Conservation (phyloP, 2,797 vertebrate species). For the Lithobates pipiens region DNA sequence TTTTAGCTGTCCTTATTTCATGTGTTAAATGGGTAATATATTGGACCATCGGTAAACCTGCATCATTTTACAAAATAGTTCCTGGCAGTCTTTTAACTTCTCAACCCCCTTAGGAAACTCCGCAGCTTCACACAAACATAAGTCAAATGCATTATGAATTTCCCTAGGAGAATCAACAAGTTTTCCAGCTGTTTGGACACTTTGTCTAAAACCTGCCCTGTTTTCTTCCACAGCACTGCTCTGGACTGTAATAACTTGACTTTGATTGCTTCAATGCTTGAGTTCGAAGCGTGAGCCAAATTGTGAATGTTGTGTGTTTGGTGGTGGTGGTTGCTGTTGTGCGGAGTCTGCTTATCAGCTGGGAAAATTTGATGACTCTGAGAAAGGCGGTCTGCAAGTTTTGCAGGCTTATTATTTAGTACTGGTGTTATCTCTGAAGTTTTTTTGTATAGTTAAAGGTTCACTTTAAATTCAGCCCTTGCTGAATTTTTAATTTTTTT, state of each 20-base stretch:
- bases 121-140: conserved; percentile 79
- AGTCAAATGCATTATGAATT: conserved; percentile 82
- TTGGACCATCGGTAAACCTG: conserved; percentile 75
- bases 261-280: conserved; percentile 77
- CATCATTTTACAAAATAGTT: conserved; percentile 80
- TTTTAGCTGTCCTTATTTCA: conserved; percentile 57
- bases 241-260: conserved; percentile 75
- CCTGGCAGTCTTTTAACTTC: conserved; percentile 73
- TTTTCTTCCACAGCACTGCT: conserved; percentile 77
- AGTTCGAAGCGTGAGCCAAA: conserved; percentile 74
- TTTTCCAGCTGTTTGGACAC: conserved; percentile 83
- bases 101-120: conserved; percentile 77
- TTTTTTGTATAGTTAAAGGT: conserved; percentile 68
- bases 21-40: conserved; percentile 68
- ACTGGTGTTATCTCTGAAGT: conserved; percentile 57
- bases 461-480: not conserved
- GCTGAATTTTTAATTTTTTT: not conserved
- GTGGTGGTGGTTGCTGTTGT: conserved; percentile 54
- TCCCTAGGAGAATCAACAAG: conserved; percentile 80
- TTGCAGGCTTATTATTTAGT: conserved; percentile 56
- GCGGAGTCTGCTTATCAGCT: conserved; percentile 66
- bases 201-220: conserved; percentile 75
- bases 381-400: conserved; percentile 65
- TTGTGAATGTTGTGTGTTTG: conserved; percentile 65
- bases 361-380: conserved; percentile 64